Conservation (phyloP, 2,797 vertebrate species). For the Crypturellus tataupa region DNA sequence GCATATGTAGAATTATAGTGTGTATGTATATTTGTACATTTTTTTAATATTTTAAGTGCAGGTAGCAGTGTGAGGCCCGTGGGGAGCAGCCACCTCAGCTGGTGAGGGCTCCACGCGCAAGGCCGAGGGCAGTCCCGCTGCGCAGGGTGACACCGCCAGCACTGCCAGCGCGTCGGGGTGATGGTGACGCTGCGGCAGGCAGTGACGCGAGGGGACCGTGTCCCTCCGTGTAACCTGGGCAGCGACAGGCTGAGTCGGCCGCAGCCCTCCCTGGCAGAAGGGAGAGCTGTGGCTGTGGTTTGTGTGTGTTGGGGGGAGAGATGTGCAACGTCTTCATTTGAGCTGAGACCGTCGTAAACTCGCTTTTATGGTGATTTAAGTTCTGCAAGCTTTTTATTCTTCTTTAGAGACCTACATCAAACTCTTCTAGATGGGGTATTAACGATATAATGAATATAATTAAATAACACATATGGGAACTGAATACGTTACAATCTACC, state of each 20-base stretch:
- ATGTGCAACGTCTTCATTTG: not conserved
- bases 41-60: too few species aligned
- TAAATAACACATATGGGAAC: not conserved
- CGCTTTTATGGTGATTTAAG: not conserved
- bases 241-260: not conserved
- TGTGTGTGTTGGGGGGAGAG: not conserved
- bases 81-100: not conserved
- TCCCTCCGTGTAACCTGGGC: not conserved
- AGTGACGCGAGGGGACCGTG: too few species aligned
- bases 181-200: too few species aligned
- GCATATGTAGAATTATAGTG: too few species aligned
- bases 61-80: not conserved
- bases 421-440: not conserved
- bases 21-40: too few species aligned
- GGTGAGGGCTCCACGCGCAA: too few species aligned
- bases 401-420: not conserved
- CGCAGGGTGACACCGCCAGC: too few species aligned
- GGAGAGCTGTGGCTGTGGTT: not conserved
- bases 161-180: too few species aligned
- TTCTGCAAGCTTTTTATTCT: not conserved
- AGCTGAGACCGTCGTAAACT: not conserved
- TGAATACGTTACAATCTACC: not conserved
- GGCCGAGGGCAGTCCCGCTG: too few species aligned
- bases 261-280: not conserved
- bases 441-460: not conserved